Base-by-base conservation (phyloP, 2,113 vertebrate genomes). In the Austrofundulus limnaeus region DNA sequence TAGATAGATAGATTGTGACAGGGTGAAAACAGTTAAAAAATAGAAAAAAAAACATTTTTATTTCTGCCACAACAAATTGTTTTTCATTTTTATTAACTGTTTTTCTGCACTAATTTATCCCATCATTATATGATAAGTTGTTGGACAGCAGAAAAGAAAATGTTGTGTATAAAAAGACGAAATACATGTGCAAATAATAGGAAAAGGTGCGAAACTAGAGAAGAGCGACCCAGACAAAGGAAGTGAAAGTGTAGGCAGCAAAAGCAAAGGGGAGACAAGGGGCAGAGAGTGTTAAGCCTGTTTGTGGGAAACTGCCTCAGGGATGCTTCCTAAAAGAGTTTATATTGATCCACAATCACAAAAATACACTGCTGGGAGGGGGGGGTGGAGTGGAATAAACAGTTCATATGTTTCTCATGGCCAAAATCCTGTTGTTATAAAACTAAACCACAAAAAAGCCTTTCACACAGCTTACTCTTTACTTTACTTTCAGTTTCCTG, bases 221-320 rank as follows among this genome's bases (percentile, higher is more conserved):
- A 4, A 77, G 43, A 43, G 3, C 34, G 47, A 71, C 23, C 41
- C 43, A 74, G 48, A 80, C 78, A 83, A 84, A 85, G 80, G 61
- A 80, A 52, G 73, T 50, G 69, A 70, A 78, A 65, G 55, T 66
- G 66, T 58, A 49, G 66, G 74, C 58, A 66, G 53, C 25, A 31
- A 55, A 50, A 31, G 42, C 37, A 65, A 24, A 49, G 49, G 56
- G 63, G 62, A 60, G 38, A 49, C 58, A 50, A 7, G 62, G 66
- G 59, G 67, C 61, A 70, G 55, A 74, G 58, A 68, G 75, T 70
- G 77, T 67, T 75, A 85, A 90, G 83, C 70, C 83, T 86, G 74
- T 87, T 83, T 83, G 81, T 83, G 83, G 81, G 84, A 89, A 92
- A 88, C 45, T 60, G 81, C 85, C 87, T 86, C 66, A 69, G 86